Conservation (phyloP, 2,797 vertebrate genomes). For the Cetoscarus ocellatus region DNA sequence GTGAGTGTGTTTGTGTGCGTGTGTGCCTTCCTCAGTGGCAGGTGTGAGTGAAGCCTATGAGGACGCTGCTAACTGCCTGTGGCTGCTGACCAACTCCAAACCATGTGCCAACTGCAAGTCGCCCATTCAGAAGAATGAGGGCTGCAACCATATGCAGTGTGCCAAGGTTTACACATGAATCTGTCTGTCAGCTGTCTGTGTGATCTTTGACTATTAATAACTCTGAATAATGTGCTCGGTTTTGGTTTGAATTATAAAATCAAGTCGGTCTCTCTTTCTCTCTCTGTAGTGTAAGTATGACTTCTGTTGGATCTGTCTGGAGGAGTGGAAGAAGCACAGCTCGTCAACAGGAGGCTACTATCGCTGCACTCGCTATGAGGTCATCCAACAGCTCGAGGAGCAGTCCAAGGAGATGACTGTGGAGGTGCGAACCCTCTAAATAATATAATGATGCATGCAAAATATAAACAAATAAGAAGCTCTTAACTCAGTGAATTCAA, state of each 20-base stretch:
- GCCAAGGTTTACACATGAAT: constrained; percentile 79
- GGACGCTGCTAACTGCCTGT: constrained; percentile 98
- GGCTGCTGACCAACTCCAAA: constrained; percentile 98
- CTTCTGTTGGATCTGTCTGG: constrained; percentile 99
- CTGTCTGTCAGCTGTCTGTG: constrained; percentile 16
- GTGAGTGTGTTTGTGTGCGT: constrained; percentile 12
- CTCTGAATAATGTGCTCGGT: neutral
- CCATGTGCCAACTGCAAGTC: constrained; percentile 99
- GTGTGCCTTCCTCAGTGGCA: constrained; percentile 85
- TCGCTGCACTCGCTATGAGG: constrained; percentile 97
- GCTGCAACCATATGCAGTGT: constrained; percentile 99
- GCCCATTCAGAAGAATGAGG: constrained; percentile 99
- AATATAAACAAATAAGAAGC: neutral
- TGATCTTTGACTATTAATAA: neutral
- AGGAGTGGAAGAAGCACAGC: constrained; percentile 99
- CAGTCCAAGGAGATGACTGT: constrained; percentile 99
- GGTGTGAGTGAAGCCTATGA: constrained; percentile 98
- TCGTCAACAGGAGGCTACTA: constrained; percentile 99
- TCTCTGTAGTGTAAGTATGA: constrained; percentile 95
- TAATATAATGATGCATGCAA: neutral
- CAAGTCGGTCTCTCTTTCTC: neutral
- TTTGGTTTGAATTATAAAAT: neutral
- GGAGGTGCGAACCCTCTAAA: constrained; percentile 84
- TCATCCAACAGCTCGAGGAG: constrained; percentile 98
- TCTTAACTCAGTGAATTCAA: constrained; percentile 10